phyloP scores from a whole-genome alignment of 2,113 vertebrate species.

The Prionailurus bengalensis region DNA sequence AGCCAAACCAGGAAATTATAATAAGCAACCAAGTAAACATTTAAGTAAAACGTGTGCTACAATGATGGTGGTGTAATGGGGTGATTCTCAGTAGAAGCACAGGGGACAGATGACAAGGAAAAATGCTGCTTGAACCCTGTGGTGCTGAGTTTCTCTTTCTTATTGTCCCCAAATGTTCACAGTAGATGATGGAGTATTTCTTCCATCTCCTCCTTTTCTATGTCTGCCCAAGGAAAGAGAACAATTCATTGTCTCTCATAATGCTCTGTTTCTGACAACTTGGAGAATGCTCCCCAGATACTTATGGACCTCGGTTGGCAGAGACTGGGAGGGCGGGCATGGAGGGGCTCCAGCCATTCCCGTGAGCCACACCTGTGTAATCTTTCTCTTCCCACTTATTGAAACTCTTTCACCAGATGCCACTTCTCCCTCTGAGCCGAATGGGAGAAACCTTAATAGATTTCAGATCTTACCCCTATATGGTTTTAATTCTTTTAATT shows the following conservation, averaged over 20 bases:
- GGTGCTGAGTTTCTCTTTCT: background rate
- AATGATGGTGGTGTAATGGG: background rate
- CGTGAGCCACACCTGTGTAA: fast-evolving
- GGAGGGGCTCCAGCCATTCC: background rate
- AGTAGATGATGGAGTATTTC: background rate
- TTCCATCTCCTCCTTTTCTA: background rate
- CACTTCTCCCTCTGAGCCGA: background rate
- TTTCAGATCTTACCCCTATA: background rate
- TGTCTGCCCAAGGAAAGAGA: background rate
- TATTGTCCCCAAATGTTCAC: background rate
- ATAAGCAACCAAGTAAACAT: background rate
- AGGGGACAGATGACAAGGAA: background rate
- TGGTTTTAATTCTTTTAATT: background rate
- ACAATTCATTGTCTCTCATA: background rate
- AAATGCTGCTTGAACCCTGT: background rate
- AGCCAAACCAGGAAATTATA: constrained; percentile 7
- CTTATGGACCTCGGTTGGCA: background rate
- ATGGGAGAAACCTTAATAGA: background rate
- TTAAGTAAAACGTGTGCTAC: background rate
- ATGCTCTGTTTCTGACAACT: background rate
- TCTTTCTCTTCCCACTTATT: background rate
- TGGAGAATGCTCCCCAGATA: background rate
- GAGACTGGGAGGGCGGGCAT: fast-evolving
- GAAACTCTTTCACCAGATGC: background rate
- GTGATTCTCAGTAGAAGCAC: background rate